Base-by-base conservation (phyloP, 2,888 invertebrate species). In the Eupithecia vulgata region DNA sequence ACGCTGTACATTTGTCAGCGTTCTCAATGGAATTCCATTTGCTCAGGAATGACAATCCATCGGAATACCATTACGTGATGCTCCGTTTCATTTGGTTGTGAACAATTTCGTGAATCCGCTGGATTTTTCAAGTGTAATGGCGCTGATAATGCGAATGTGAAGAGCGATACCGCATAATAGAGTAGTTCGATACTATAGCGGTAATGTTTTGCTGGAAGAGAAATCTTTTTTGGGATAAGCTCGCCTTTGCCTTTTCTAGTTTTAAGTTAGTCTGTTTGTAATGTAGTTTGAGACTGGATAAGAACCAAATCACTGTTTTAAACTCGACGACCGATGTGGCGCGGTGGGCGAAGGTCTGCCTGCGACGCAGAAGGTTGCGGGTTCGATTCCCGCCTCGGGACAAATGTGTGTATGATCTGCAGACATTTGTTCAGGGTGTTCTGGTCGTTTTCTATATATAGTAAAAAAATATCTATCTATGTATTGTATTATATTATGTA, bases 61-160 rank as follows among this genome's bases (percentile, higher is more conserved):
- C 62, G 62, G 62, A 12, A 64, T 64, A 64, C 69, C 40, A 67
- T 62, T 42, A 65, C 61, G 68, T 64, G 66, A 65, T 70, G 37
- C 65, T 74, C 74, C 73, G 71, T 77, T 73, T 70, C 40, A 52
- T 40, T 17, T 64, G 65, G 64, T 65, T 68, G 62, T 10, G 68
- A 61, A 48, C 70, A 45, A 21, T 69, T 68, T 34, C 65, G 68
- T 72, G 69, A 68, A 70, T 66, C 72, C 62, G 68, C 37, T 70
- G 67, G 48, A 35, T 74, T 73, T 72, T 76, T 75, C 73, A 72
- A 75, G 67, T 71, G 75, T 72, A 70, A 72, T 69, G 71, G 67
- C 48, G 42, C 48, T 72, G 71, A 69, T 71, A 12, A 52, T 35
- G n/a, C n/a, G 35, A 37, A 57, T 12, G 35, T 21, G 48, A 17